Evolutionary conservation across 1,140 invertebrate genomes (phyloP).

Genomic region (Drosophila sp.): DNA sequence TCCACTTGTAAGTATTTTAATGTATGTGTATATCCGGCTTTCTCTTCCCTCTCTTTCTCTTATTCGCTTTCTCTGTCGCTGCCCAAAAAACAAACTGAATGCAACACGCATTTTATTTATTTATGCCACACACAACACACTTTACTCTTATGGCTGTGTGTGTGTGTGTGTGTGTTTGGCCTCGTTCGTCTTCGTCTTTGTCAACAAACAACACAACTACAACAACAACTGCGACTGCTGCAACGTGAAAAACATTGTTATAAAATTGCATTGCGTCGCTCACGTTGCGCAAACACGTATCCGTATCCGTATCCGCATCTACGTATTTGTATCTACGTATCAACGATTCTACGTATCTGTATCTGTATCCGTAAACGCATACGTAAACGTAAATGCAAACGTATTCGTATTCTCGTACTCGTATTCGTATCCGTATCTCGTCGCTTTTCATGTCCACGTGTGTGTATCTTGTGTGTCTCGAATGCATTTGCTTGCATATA

Average conservation of each 20-base stretch:
- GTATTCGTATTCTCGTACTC: constrained; percentile 23
- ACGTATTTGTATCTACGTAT: constrained; percentile 27
- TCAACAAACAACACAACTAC: constrained; percentile 69
- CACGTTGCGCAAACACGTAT: constrained; percentile 80
- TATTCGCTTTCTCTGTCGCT: constrained; percentile 1
- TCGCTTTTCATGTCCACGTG: constrained; percentile 46
- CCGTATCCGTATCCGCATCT: constrained; percentile 37
- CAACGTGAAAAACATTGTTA: constrained; percentile 82
- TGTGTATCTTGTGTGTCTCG: constrained; percentile 67
- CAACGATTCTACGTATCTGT: constrained; percentile 13
- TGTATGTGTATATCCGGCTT: constrained; percentile 75
- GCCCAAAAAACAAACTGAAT: constrained; percentile 63
- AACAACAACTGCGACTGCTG: constrained; percentile 38
- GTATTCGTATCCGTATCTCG: constrained; percentile 36
- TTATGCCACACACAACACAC: constrained; percentile 55
- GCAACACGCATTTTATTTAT: constrained; percentile 71
- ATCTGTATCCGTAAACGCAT: constrained; percentile 1
- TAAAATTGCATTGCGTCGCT: constrained; percentile 82
- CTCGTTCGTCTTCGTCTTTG: constrained; percentile 82
- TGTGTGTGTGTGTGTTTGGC: constrained; percentile 35
- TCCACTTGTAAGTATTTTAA: constrained; percentile 72
- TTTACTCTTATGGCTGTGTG: constrained; percentile 18
- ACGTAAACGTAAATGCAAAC: not conserved
- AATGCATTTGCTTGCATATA: constrained; percentile 83
- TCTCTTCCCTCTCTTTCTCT: constrained; percentile 28